These are phyloP conservation scores for Agonopterix arenella DNA, from an alignment of 2,888 invertebrate genomes.

Conservation along the genomic window DNA sequence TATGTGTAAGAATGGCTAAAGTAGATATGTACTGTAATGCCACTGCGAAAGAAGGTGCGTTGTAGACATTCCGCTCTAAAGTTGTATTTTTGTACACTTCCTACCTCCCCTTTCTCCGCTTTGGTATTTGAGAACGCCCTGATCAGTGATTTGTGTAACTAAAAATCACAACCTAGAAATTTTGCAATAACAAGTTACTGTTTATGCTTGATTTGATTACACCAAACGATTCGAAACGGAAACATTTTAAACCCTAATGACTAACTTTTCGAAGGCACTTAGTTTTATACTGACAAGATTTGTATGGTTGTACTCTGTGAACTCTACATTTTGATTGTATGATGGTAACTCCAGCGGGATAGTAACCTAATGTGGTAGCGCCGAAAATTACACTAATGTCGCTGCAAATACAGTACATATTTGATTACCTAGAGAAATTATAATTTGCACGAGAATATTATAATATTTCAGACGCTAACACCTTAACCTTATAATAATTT, in stretches of 20 bases:
- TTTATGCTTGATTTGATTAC: slow-evolving; percentile 22
- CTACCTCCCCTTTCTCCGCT: too few relatives aligned
- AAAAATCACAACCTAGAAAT: slow-evolving; percentile 58
- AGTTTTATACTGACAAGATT: slow-evolving; percentile 69
- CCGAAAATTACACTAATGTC: slow-evolving; percentile 24
- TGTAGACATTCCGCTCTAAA: too few relatives aligned
- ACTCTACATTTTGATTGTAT: slow-evolving; percentile 70
- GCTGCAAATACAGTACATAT: background rate
- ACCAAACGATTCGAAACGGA: slow-evolving; percentile 29
- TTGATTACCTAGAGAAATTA: too few relatives aligned
- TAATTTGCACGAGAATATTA: background rate
- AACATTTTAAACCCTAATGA: slow-evolving; percentile 67
- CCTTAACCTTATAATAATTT: slow-evolving; percentile 54
- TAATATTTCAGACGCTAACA: slow-evolving; percentile 25
- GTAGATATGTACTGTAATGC: too few relatives aligned
- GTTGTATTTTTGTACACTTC: too few relatives aligned
- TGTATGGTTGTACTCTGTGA: slow-evolving; percentile 67
- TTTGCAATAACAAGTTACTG: slow-evolving; percentile 36
- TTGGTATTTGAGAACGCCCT: too few relatives aligned
- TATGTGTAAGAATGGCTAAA: too few relatives aligned
- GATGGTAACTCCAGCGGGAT: slow-evolving; percentile 70
- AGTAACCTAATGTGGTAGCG: slow-evolving; percentile 45
- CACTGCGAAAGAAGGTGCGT: too few relatives aligned
- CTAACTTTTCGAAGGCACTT: slow-evolving; percentile 74
- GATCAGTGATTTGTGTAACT: background rate